These are phyloP conservation scores for Ascidia mentula DNA, from an alignment of 23 tunicate species.

Conservation along the genomic window DNA sequence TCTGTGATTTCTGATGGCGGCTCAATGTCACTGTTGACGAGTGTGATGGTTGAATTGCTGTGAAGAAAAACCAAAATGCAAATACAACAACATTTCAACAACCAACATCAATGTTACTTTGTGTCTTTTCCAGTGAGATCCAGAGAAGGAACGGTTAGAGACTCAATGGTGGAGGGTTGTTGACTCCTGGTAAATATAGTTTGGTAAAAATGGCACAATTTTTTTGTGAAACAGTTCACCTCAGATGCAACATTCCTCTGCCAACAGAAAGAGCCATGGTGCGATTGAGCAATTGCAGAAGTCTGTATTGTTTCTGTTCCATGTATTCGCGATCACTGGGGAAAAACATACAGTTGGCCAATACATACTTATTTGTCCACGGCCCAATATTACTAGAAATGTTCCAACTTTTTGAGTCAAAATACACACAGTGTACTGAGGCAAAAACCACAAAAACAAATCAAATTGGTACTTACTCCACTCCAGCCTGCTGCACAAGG, in stretches of 20 bases:
- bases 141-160: constrained; percentile 36
- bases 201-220: background rate
- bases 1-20: constrained; percentile 56
- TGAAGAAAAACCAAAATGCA: background rate
- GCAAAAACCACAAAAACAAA: too few relatives aligned
- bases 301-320: constrained; percentile 62
- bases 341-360: too few relatives aligned
- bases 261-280: constrained; percentile 79
- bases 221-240: constrained; percentile 19
- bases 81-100: background rate
- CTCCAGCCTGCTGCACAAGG: constrained; percentile 52
- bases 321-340: constrained; percentile 76
- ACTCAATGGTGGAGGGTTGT: constrained; percentile 46
- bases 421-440: too few relatives aligned
- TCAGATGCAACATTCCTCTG: constrained; percentile 68
- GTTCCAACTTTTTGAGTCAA: too few relatives aligned
- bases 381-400: too few relatives aligned
- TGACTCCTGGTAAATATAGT: constrained; percentile 25
- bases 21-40: constrained; percentile 48
- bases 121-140: constrained; percentile 67
- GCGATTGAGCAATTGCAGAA: constrained; percentile 66
- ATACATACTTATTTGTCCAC: too few relatives aligned
- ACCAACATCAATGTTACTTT: constrained; percentile 21
- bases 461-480: constrained; percentile 40
- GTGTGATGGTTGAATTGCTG: constrained; percentile 66